Evolutionary conservation across 2,113 vertebrate species (phyloP).

Genomic region (Geothlypis trichas): DNA sequence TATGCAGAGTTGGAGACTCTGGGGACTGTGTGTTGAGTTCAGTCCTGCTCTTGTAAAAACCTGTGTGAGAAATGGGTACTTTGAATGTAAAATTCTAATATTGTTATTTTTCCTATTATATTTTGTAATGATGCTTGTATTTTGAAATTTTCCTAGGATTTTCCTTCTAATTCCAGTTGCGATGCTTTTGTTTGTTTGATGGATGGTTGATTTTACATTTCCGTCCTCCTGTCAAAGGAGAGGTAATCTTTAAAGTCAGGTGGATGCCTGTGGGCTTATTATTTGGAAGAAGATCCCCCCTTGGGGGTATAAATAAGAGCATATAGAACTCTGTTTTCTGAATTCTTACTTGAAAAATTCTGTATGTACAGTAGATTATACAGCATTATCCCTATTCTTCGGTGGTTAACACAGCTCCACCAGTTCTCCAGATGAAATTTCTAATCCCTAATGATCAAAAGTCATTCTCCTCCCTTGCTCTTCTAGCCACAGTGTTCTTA

Average conservation of each 20-base stretch:
- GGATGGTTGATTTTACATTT: background rate
- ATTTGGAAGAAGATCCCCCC: background rate
- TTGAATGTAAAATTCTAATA: background rate
- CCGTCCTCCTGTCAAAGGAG: background rate
- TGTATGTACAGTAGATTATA: background rate
- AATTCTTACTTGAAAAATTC: background rate
- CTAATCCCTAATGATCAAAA: background rate
- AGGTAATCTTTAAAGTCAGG: background rate
- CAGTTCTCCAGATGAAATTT: background rate
- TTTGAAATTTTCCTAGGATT: background rate
- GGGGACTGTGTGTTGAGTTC: background rate
- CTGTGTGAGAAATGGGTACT: background rate
- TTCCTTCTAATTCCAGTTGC: background rate
- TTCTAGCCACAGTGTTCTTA: background rate
- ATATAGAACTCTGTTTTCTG: background rate
- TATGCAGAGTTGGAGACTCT: background rate
- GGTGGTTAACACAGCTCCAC: background rate
- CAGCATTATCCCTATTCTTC: background rate
- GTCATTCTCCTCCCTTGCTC: background rate
- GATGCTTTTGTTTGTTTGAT: background rate
- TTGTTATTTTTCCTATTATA: background rate
- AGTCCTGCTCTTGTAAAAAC: background rate
- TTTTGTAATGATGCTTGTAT: background rate
- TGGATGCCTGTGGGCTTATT: background rate
- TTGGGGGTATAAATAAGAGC: background rate